Conservation (phyloP, 2,888 invertebrate species). For the Athetis lepigone region DNA sequence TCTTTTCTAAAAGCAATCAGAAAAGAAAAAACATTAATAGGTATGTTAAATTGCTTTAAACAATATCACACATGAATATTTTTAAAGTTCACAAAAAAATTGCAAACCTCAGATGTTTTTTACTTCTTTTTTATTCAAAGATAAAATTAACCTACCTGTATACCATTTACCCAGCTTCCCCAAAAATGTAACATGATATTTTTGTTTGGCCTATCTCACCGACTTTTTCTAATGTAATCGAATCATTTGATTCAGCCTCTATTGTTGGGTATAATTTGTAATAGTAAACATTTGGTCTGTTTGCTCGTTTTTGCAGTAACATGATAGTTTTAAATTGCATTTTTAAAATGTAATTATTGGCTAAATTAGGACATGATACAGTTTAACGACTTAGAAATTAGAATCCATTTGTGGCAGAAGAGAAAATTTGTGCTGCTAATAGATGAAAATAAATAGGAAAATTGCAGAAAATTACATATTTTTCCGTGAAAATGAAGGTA, state of each 20-base stretch:
- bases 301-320: conserved; percentile 77
- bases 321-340: conserved; percentile 58
- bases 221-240: conserved; percentile 73
- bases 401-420: too few species aligned
- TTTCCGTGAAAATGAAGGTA: background rate
- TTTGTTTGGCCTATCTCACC: conserved; percentile 74
- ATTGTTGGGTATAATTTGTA: conserved; percentile 86
- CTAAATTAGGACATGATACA: background rate
- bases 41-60: background rate
- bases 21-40: background rate
- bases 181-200: conserved; percentile 82
- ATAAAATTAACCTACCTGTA: conserved; percentile 54
- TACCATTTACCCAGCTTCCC: conserved; percentile 49
- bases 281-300: conserved; percentile 85
- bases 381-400: background rate
- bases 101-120: background rate
- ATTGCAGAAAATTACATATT: background rate
- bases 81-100: background rate
- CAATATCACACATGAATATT: background rate
- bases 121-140: background rate
- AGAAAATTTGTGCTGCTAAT: background rate
- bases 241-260: conserved; percentile 71
- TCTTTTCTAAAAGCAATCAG: background rate
- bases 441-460: background rate
- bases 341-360: conserved; percentile 14